Evolutionary conservation across 2,113 vertebrate genomes (phyloP).

Genomic region (Gallinago media): DNA sequence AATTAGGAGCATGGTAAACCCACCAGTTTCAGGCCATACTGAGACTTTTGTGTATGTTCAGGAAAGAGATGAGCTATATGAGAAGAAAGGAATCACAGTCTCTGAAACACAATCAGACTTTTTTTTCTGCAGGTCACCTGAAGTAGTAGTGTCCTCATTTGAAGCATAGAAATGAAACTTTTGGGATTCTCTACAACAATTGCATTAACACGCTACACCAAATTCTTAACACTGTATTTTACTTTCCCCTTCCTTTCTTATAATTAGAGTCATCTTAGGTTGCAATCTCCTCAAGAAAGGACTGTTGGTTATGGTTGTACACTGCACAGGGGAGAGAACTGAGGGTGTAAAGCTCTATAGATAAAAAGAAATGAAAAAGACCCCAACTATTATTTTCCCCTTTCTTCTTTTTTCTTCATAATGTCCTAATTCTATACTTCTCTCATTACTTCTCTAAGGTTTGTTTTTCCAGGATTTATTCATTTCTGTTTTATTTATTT

Average conservation of each 20-base stretch:
- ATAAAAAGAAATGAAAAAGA: background rate
- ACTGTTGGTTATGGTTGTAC: background rate
- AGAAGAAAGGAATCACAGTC: background rate
- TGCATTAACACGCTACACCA: too few species aligned
- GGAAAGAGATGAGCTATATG: too few species aligned
- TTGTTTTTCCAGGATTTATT: background rate
- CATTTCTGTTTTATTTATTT: accelerated
- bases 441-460: background rate
- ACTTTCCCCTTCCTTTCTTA: background rate
- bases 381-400: background rate
- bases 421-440: background rate
- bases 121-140: background rate
- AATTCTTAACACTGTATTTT: background rate
- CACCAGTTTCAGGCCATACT: too few species aligned
- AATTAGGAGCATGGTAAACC: too few species aligned
- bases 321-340: background rate
- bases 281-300: background rate
- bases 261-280: background rate
- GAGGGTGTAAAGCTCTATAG: background rate
- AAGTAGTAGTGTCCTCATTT: background rate
- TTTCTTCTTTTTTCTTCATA: background rate
- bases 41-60: too few species aligned
- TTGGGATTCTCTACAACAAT: background rate
- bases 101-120: background rate
- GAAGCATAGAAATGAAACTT: background rate